A percentile compares a stretch with the other conserved stretches of the same genome.
phyloP scores from a whole-genome alignment of 2,113 vertebrate genomes.

The Cranoglanis bouderius region DNA sequence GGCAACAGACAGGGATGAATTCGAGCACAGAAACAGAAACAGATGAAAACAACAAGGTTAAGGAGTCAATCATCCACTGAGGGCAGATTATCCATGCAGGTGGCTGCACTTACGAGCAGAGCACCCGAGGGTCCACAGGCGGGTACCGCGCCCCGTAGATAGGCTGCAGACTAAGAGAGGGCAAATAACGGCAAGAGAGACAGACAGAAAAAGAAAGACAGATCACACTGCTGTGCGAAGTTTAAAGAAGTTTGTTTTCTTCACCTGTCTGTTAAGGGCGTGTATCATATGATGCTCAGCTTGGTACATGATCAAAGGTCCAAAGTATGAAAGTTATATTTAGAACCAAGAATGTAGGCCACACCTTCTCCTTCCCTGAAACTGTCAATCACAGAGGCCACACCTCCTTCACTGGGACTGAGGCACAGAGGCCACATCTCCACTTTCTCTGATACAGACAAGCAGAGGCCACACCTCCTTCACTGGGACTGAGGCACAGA shows the following conservation, averaged over 20 bases:
- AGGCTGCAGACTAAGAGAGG: constrained; percentile 83
- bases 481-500: background rate
- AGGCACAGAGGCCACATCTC: background rate
- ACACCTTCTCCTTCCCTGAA: background rate
- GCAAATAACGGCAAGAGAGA: constrained; percentile 31
- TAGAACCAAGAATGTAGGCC: background rate
- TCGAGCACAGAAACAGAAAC: constrained; percentile 2
- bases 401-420: background rate
- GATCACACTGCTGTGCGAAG: background rate
- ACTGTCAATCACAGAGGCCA: background rate
- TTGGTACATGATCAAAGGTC: background rate
- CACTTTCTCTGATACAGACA: background rate
- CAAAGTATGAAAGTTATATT: background rate
- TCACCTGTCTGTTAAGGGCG: background rate
- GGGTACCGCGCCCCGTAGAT: constrained; percentile 97
- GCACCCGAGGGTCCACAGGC: constrained; percentile 86
- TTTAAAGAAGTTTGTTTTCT: background rate
- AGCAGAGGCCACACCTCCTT: background rate
- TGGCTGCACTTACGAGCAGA: constrained; percentile 82
- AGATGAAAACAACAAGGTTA: constrained; percentile 5
- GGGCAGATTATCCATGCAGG: constrained; percentile 27
- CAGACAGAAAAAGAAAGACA: constrained; percentile 2
- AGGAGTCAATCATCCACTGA: background rate
- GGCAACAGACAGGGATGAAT: constrained; percentile 19
- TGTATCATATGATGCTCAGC: background rate